Evolutionary conservation across 2,797 vertebrate species (phyloP).

Genomic region (Meriones psammophilus): DNA sequence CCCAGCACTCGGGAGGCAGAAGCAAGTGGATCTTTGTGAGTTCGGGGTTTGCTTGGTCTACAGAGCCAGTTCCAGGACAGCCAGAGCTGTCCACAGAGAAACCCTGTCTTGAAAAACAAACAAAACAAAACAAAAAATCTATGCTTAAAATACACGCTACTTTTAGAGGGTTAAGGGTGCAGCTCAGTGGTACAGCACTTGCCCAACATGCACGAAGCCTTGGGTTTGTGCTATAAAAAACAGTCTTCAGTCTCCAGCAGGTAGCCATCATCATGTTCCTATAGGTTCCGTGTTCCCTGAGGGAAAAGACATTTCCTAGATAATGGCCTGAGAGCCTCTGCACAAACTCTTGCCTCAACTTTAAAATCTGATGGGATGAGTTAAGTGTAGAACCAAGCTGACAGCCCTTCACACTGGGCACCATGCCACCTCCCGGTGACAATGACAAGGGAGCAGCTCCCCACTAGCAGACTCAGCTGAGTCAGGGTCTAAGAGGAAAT

Average conservation of each 20-base stretch:
- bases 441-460: background rate
- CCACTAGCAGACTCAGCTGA: slow-evolving; percentile 15
- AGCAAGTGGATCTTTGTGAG: no score
- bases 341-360: slow-evolving; percentile 30
- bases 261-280: background rate
- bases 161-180: background rate
- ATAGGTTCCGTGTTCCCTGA: background rate
- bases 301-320: background rate
- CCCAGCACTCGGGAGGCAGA: no score
- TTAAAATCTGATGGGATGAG: slow-evolving; percentile 8
- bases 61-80: no score
- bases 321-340: background rate
- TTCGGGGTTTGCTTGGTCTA: no score
- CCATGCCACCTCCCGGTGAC: slow-evolving; percentile 20
- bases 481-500: slow-evolving; percentile 19
- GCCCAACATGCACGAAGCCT: background rate
- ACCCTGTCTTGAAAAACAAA: no score
- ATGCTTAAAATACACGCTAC: slow-evolving; percentile 29
- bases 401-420: background rate
- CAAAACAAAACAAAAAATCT: no score
- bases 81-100: no score
- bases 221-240: background rate
- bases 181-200: background rate
- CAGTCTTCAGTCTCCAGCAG: background rate
- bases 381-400: slow-evolving; percentile 3